Evolutionary conservation across 2,888 invertebrate species (phyloP), one percentile per base, ranked within the genome.

Genomic region (Drosophila tripunctata): DNA sequence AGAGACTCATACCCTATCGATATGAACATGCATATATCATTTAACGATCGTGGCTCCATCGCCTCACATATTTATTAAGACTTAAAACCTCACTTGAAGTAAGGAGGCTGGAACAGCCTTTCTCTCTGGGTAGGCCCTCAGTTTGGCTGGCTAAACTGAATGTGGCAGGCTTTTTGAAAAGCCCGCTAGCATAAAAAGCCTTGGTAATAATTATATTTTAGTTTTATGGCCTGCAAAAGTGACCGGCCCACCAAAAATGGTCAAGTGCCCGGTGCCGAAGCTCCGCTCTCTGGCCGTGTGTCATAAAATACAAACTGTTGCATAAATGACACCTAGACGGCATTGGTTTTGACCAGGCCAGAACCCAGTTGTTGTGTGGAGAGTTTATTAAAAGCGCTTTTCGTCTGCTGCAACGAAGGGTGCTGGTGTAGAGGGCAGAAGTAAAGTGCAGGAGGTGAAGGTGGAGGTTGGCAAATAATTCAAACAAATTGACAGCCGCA

Each of bases 401-500:
- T 60, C 79, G 57, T 33, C 54, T 57, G 54, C 7, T 33, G 27
- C 10, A 5, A 14, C 19, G 15, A 10, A 6, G 15, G 19, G 47
- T 21, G 31, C 27, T 2, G 22, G 19, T 1, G 17, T 3, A 10
- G 27, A 17, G 36, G 38, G 45, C 21, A 7, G 55, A 19, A 14
- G n/a, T 15, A 22, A 38, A 19, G 38, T 31, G 27, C 3, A 10
- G 21, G 7, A 35, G 24, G 27, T 30, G 10, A 47, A 24, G 43
- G 50, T 14, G 40, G 47, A 47, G 82, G 47, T 45, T 67, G 60
- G 83, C 73, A 64, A 84, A 88, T 82, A 82, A 82, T 88, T 82
- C 81, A 82, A 87, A 87, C 84, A 82, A 82, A 82, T 82, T 82
- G 81, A 82, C 81, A 82, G 81, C 87, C 87, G 65, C 87, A 80